Evolutionary conservation across 2,888 invertebrate species (phyloP), one percentile per base, ranked within the genome.

Genomic region (Sinodicranocentrus sp.): DNA sequence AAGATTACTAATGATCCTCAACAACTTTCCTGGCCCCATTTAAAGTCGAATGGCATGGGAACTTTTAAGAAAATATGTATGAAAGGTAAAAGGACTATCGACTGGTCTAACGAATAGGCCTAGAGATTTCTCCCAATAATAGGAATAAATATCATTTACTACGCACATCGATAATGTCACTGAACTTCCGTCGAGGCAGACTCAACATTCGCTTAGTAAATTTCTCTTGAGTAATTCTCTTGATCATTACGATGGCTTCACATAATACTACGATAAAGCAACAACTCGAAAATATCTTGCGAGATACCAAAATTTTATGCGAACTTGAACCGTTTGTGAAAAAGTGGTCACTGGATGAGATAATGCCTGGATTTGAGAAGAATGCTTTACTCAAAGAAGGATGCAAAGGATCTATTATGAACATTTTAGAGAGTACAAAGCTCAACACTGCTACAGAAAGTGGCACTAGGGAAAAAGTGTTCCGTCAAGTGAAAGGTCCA

Each of bases 261-360:
- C 23, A 59, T 59, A 26, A 26, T 23, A 10, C 28, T 43, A 26
- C 21, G 28, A 79, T 71, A 26, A 71, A 79, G 25, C 28, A 63
- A 15, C 82, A 82, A 59, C 59, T 82, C 17, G 73, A 68, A 23
- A 21, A 73, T 23, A 67, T 82, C 28, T 19, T 82, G 23, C 63
- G 65, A 43, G 82, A 82, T n/a, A 48, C 82, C 44, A 82, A 82
- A 73, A 68, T 82, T 67, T 43, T 82, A 68, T 82, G 82, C 59
- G 73, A 82, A 25, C 61, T 82, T 5, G 73, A 82, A 44, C 82
- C 82, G 33, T 82, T 82, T 73, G 68, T 75, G 1, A 73, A 82
- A 43, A 82, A 82, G 67, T 82, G 82, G 82, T 82, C 82, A 63
- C 39, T 80, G 21, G 52, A 48, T 15, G 71, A 72, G 52, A 79